Percentiles rank a stretch among this genome's conserved stretches.
These are phyloP conservation scores for Lottia gigantea DNA, from an alignment of 2,888 invertebrate species.

Conservation along the genomic window DNA sequence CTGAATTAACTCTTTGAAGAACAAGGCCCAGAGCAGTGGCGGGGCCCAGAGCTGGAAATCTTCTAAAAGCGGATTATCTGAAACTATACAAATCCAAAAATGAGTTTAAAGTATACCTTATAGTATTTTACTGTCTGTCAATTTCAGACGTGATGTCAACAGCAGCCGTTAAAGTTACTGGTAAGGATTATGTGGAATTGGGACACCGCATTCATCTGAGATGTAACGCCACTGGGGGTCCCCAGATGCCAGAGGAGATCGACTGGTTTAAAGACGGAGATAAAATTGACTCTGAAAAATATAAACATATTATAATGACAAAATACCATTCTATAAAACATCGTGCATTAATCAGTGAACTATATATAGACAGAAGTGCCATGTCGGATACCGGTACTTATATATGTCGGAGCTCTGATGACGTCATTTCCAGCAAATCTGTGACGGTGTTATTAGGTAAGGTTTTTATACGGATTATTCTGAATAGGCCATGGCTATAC, in stretches of 20 bases:
- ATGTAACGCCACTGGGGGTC: conserved; percentile 4
- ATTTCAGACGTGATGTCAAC: conserved; percentile 1
- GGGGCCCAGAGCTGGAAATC: too few species aligned
- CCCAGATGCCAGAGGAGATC: neutral
- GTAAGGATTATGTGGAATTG: neutral
- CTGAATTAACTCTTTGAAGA: too few species aligned
- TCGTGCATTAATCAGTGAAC: conserved; percentile 4
- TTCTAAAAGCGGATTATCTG: too few species aligned
- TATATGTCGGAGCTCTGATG: conserved; percentile 1
- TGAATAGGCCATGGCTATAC: too few species aligned
- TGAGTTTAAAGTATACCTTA: too few species aligned
- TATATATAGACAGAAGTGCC: neutral
- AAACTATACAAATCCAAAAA: too few species aligned
- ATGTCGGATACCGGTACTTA: neutral
- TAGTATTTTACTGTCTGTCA: too few species aligned
- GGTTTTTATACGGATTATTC: too few species aligned
- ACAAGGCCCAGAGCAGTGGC: too few species aligned
- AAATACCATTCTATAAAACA: conserved; percentile 5
- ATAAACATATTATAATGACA: conserved; percentile 2
- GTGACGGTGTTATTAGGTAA: conserved; percentile 5
- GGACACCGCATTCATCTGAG: neutral
- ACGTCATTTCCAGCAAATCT: neutral
- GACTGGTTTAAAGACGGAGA: conserved; percentile 6
- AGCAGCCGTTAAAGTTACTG: neutral
- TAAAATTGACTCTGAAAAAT: conserved; percentile 5